Evolutionary conservation across 2,113 vertebrate species (phyloP).

Genomic region (Leucosticte australis): DNA sequence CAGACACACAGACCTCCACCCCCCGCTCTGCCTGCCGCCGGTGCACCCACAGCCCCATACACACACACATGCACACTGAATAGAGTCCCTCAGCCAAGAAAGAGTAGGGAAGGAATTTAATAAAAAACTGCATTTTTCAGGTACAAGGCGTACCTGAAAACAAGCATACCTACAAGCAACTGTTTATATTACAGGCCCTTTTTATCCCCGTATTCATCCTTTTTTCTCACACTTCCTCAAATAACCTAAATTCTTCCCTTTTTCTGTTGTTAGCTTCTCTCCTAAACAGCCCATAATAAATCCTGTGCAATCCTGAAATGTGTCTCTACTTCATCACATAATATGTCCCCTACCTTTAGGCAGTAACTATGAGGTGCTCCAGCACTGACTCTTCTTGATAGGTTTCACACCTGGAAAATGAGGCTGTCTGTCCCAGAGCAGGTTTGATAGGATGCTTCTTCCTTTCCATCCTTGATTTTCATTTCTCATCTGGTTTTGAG

Average conservation of each 20-base stretch:
- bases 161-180: not conserved
- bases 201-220: not conserved
- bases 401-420: not conserved
- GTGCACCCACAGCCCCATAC: not conserved
- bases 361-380: not conserved
- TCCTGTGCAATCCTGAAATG: not conserved
- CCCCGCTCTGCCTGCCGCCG: rapidly evolving
- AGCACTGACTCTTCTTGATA: not conserved
- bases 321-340: not conserved
- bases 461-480: not conserved
- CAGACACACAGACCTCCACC: not conserved
- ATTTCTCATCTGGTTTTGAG: not conserved
- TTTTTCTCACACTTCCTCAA: not conserved
- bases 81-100: not conserved
- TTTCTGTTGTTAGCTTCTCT: not conserved
- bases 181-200: not conserved
- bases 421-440: not conserved
- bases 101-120: not conserved
- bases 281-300: not conserved
- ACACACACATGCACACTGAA: not conserved
- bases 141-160: rapidly evolving
- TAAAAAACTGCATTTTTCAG: not conserved
- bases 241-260: not conserved
- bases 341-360: not conserved
- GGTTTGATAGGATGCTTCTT: not conserved